Evolutionary conservation across 2,797 vertebrate species (phyloP), one percentile per base, ranked within the genome.

Genomic region (Centroberyx gerrardi): DNA sequence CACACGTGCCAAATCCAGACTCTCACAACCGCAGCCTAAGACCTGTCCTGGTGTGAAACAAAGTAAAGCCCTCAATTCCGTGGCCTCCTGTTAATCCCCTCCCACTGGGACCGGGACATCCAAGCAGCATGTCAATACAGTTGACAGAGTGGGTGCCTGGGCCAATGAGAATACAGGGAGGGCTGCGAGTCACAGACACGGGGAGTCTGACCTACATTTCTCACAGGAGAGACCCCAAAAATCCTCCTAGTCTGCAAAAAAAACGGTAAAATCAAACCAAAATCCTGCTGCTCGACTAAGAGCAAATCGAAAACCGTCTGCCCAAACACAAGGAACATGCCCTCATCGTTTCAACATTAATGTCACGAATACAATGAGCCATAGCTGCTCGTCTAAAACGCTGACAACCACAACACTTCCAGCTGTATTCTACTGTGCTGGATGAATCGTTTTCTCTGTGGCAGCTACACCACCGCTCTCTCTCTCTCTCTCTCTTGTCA

Each of bases 201-300:
- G 53, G 67, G 74, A 54, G 73, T 76, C 75, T 93, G 91, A 93
- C 90, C 89, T 89, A 91, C 63, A 88, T 92, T 86, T 79, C 66
- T 67, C 44, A 55, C 40, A 81, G 58, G 54, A 85, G 58, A 80
- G 53, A 75, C 64, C 61, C 83, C 15, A n/a, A n/a, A 68, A 74
- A 60, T 33, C 17, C 52, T 18, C 6, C 12, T 5, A 46, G 49
- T 62, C 31, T 55, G 59, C 49, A 18, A 46, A 10, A 22, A 36
- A 49, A 22, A 52, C 2, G 42, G 3, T n/a, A 8, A 15, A 56
- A 15, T 8, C 14, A 65, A 54, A 60, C 9, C 22, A 22, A 49
- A 44, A 62, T 18, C 38, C 14, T n/a, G 59, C 14, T 1, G 38
- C 58, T 28, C 31, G 8, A 17, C 27, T 2, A 0, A 29, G 8